Base-by-base conservation (phyloP, 1,140 invertebrate genomes). In the Calosoma granatense region DNA sequence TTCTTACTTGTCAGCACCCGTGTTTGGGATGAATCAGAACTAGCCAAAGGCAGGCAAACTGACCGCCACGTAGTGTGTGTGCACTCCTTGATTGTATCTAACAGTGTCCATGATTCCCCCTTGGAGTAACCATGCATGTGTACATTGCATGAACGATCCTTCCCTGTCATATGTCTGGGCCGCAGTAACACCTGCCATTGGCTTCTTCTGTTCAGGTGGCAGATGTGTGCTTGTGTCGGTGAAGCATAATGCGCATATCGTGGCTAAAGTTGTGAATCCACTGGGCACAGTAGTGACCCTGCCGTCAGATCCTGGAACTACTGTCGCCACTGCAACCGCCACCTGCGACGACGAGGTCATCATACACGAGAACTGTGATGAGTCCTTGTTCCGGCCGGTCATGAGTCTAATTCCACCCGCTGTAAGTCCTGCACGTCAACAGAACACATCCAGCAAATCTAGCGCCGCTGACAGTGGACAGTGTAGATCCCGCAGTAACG, bases 181-280 rank as follows among this genome's bases (percentile, higher is more conserved):
- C 20, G 64, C 59, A 64, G 64, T 63, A 67, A 78, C 76, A 81
- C 81, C 81, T 84, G 83, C 82, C 83, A 81, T 84, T 81, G 83
- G 83, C 83, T 84, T 81, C 83, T 82, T 81, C 79, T 81, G 77
- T 75, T 76, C 79, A 84, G 83, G 81, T 81, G 78, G 74, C 71
- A 47, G 74, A 74, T 76, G 77, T 74, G 73, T 76, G 74, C 76
- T 71, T 51, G 65, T 70, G 23, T 68, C 69, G 53, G 62, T 70
- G 66, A 67, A 69, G 67, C 56, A 64, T 22, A 60, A 61, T 54
- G 53, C 57, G 59, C 64, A 51, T 75, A 58, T 76, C 62, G 75
- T 82, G 67, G 76, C 77, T 67, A 81, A 84, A 73, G 80, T 85
- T 61, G 83, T 86, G 64, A 86, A 85, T 77, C 84, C 84, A 22